phyloP scores from a whole-genome alignment of 2,113 vertebrate species.

The Coptodon bakossiorum region DNA sequence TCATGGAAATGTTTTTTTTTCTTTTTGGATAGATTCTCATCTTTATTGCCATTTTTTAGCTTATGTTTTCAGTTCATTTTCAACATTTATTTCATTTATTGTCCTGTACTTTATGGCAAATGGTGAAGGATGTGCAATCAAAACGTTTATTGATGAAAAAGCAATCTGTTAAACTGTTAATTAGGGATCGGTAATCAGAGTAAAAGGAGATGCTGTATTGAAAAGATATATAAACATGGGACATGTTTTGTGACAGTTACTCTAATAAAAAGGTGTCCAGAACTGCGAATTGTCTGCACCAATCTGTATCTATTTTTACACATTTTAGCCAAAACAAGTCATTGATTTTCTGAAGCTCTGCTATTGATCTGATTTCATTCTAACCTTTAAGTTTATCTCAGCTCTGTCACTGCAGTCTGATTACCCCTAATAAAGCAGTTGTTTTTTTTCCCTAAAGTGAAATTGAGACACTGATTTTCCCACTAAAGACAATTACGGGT shows the following conservation, averaged over 20 bases:
- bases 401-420: neutral
- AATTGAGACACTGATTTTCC: neutral
- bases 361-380: conserved; percentile 7
- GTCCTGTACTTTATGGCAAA: neutral
- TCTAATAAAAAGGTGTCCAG: neutral
- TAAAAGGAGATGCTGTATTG: neutral
- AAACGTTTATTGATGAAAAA: neutral
- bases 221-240: neutral
- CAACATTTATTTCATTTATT: neutral
- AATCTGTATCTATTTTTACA: neutral
- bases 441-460: neutral
- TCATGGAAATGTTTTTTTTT: neutral
- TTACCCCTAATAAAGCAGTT: neutral
- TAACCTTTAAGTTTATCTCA: neutral
- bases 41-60: neutral
- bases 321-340: neutral
- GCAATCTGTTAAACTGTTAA: neutral
- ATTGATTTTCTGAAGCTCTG: neutral
- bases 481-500: neutral
- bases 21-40: neutral
- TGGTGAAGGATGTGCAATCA: neutral
- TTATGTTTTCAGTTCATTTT: neutral
- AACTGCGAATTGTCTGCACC: neutral
- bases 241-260: neutral
- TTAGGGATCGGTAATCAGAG: neutral